Percentiles rank a stretch among this genome's conserved stretches.
These are phyloP conservation scores for Loriculus beryllinus DNA, from an alignment of 2,797 vertebrate species.

Conservation along the genomic window DNA sequence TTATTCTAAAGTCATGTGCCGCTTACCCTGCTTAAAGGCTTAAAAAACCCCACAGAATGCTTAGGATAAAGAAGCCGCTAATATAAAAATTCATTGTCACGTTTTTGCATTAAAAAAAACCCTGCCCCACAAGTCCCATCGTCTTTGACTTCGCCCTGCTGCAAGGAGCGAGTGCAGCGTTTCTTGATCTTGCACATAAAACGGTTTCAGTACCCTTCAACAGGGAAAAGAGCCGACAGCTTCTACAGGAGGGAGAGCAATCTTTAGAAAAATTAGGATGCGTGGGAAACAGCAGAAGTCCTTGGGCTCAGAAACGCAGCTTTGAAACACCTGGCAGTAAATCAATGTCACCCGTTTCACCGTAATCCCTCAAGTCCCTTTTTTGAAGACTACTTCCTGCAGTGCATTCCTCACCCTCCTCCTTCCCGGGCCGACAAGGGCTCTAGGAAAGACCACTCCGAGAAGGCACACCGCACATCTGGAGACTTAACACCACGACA, in stretches of 20 bases:
- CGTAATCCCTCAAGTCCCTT: conserved; percentile 49
- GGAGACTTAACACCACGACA: neutral
- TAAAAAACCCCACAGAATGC: neutral
- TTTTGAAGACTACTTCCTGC: conserved; percentile 53
- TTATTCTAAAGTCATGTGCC: neutral
- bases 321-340: conserved; percentile 49
- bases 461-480: neutral
- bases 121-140: neutral
- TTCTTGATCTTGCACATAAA: neutral
- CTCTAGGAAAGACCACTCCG: neutral
- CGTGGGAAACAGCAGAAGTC: conserved; percentile 4
- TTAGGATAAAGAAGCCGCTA: neutral
- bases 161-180: neutral
- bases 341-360: conserved; percentile 46
- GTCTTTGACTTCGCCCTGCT: neutral
- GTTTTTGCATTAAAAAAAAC: neutral
- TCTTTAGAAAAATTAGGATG: neutral
- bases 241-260: neutral
- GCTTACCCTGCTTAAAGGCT: neutral
- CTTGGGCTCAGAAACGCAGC: neutral
- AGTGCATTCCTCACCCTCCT: neutral
- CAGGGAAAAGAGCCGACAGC: neutral
- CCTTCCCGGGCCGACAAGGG: neutral
- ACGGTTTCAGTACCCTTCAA: conserved; percentile 6
- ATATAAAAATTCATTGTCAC: neutral